Conservation (phyloP, 2,113 vertebrate species). For the Pseudopodoces humilis region DNA sequence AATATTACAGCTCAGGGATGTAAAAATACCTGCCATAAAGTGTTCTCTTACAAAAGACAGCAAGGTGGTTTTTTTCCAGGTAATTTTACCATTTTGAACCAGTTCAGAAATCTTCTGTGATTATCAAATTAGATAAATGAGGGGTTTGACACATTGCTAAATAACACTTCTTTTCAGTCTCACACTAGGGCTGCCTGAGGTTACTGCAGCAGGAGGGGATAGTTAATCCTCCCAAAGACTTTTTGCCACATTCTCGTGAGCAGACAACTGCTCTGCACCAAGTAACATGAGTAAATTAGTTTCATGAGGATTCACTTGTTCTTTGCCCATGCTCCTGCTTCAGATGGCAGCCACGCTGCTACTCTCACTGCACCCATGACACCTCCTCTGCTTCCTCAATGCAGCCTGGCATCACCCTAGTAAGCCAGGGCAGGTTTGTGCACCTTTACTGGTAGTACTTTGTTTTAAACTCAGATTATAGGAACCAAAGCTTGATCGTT, state of each 20-base stretch:
- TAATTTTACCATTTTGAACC: background rate
- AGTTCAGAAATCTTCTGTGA: background rate
- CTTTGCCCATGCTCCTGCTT: background rate
- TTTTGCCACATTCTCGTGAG: background rate
- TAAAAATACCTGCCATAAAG: background rate
- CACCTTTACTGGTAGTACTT: background rate
- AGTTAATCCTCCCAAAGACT: background rate
- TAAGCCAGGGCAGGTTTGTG: background rate
- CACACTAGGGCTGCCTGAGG: rapidly evolving
- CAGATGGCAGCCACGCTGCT: background rate
- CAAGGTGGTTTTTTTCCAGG: background rate
- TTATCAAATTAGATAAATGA: background rate
- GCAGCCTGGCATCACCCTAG: background rate
- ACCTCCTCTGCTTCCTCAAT: background rate
- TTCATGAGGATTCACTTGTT: background rate
- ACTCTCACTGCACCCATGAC: background rate
- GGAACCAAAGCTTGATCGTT: background rate
- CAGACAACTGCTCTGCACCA: background rate
- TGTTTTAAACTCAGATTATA: background rate
- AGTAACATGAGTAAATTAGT: background rate
- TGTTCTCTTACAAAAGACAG: background rate
- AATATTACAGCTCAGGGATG: background rate
- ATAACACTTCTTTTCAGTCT: background rate
- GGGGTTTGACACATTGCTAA: background rate
- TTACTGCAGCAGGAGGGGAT: background rate